Base-by-base conservation (phyloP, 2,797 vertebrate species). In the Diglossa cyanea region DNA sequence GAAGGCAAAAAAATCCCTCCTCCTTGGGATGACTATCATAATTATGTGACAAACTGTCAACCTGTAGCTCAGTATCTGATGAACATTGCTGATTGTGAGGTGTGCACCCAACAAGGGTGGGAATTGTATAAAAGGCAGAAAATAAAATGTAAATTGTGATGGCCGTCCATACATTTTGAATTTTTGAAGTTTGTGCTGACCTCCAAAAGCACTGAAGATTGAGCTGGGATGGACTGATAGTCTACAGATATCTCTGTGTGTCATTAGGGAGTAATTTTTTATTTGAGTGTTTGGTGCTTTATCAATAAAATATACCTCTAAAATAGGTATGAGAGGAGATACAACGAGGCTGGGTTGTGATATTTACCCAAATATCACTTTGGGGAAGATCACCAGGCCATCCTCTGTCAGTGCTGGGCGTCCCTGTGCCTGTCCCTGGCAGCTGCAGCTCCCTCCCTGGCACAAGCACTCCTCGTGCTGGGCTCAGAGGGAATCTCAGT, bases 41-140 rank as follows among this genome's bases (percentile, higher is more conserved):
- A 96, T 93, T 91, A 86, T 33, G 66, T 95, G 92, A 92, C 94
- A 95, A 93, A 94, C 86, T 95, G 92, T 93, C 96, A 95, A 57
- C 86, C 60, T 86, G 83, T 70, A 92, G 83, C 90, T 94, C 75
- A 39, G 92, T 15, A 87, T 86, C 88, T 84, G 8, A 71, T 55
- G 78, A 86, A 71, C 71, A 24, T 57, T 82, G 65, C 65, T 84
- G 93, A 67, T 83, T 94, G 58, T 87, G 76, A 93, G 92, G 72
- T 60, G 51, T 67, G 62, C 58, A 70, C 60, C 55, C 93, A 90
- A 77, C 47, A 48, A 87, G 57, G 30, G 31, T 20, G 80, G 33
- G 25, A 67, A 31, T 4, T 25, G 66, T 39, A 68, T 12, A 63
- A 88, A 84, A 87, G 79, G 55, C 23, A 71, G 77, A 65, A 65